Percentiles rank a stretch among this genome's conserved stretches.
Conservation (phyloP, 2,888 invertebrate genomes). For the Standfussiana lucernea region DNA sequence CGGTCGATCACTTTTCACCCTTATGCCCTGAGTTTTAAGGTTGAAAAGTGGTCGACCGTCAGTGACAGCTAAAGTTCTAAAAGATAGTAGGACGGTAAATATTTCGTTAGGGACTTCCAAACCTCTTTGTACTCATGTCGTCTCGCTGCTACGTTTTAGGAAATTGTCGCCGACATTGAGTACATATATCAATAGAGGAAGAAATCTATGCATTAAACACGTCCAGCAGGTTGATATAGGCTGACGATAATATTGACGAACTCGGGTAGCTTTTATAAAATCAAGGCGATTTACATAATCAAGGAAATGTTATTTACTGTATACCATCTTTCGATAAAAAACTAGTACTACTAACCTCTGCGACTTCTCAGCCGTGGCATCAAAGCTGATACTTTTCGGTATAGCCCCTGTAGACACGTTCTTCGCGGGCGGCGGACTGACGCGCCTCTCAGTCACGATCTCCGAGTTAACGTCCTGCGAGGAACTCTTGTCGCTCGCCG, state of each 20-base stretch:
- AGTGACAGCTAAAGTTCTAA: neutral
- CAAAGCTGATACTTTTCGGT: constrained; percentile 97
- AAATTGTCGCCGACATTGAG: neutral
- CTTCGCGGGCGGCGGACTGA: constrained; percentile 84
- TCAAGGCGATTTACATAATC: neutral
- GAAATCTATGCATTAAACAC: neutral
- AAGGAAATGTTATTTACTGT: neutral
- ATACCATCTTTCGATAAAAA: neutral
- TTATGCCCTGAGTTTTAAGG: too few relatives aligned
- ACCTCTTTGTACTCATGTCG: neutral
- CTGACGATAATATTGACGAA: neutral
- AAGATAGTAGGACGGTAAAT: neutral
- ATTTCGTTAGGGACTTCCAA: neutral
- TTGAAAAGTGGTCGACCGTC: too few relatives aligned
- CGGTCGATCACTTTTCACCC: too few relatives aligned
- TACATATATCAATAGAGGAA: neutral
- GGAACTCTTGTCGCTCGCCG: constrained; percentile 86
- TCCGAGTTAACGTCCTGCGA: constrained; percentile 89
- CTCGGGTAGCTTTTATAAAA: neutral
- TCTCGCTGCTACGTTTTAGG: neutral
- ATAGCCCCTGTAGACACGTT: constrained; percentile 94
- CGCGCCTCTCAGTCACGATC: constrained; percentile 84
- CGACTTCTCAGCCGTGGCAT: constrained; percentile 96
- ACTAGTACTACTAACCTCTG: constrained; percentile 86
- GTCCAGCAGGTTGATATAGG: neutral